phyloP scores from a whole-genome alignment of 2,797 vertebrate genomes.

The Gouania willdenowi region DNA sequence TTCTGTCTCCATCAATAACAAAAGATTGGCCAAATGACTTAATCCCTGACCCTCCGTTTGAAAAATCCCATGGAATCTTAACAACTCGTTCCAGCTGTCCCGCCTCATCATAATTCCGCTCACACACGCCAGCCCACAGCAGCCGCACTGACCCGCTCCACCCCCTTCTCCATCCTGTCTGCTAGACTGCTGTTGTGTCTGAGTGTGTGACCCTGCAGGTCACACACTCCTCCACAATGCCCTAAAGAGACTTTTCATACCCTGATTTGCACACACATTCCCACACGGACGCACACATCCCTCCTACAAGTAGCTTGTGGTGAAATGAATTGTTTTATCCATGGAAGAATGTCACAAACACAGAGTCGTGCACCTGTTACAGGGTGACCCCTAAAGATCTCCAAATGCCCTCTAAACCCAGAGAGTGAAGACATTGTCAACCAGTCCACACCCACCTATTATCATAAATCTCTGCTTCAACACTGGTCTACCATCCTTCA shows the following conservation, averaged over 20 bases:
- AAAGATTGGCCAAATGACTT: slow-evolving; percentile 61
- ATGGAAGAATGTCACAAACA: slow-evolving; percentile 30
- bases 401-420: slow-evolving; percentile 17
- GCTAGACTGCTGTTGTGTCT: slow-evolving; percentile 75
- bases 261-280: slow-evolving; percentile 6
- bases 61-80: slow-evolving; percentile 64
- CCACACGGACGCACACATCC: slow-evolving; percentile 6
- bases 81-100: slow-evolving; percentile 67
- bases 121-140: slow-evolving; percentile 24
- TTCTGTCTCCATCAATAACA: slow-evolving; percentile 50
- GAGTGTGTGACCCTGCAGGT: slow-evolving; percentile 62
- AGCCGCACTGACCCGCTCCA: slow-evolving; percentile 6
- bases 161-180: slow-evolving; percentile 37
- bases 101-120: slow-evolving; percentile 64
- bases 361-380: slow-evolving; percentile 39
- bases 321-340: slow-evolving; percentile 46
- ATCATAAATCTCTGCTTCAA: slow-evolving; percentile 35
- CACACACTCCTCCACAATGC: slow-evolving; percentile 53
- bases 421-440: slow-evolving; percentile 30
- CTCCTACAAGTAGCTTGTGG: slow-evolving; percentile 35
- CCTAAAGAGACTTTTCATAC: slow-evolving; percentile 32
- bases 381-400: slow-evolving; percentile 20
- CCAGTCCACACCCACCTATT: slow-evolving; percentile 44
- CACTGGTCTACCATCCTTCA: slow-evolving; percentile 14
- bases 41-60: slow-evolving; percentile 53